Evolutionary conservation across 2,113 vertebrate genomes (phyloP), one percentile per base, ranked within the genome.

Genomic region (Hydropotes inermis): DNA sequence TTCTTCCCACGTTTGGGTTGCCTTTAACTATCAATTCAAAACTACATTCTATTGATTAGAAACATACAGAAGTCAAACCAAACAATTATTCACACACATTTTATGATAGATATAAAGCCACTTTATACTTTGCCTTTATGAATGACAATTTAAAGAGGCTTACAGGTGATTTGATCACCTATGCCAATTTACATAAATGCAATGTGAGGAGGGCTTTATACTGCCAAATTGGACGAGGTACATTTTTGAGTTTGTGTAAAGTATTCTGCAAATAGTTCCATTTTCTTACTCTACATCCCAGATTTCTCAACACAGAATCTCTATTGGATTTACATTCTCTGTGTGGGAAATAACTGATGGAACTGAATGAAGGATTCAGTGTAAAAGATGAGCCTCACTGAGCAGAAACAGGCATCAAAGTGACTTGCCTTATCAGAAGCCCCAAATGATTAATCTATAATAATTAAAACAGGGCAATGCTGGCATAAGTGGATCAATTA

Each of bases 391-490:
- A 55, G 7, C 13, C 93, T 89, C 67, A 76, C 27, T 79, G 87
- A 88, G 39, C 67, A 91, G 95, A 93, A 85, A 82, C 47, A 74
- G 76, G 17, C 86, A 85, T 95, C 88, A 86, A 52, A 64, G 67
- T 60, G 74, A 54, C 55, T 89, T 91, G 23, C 30, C 57, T 91
- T 93, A 91, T 67, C 60, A 93, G 67, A 92, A 95, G 58, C 60
- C 70, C 61, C 27, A 86, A 96, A 94, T 79, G 86, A 74, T 91
- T 91, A 84, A 93, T 87, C 55, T 91, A 6, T 39, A 83, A 30
- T 91, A 96, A 94, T 96, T 97, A 95, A 96, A 96, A 94, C 58
- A 55, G 55, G 84, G 27, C 43, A 55, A 87, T 92, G 14, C 60
- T 86, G 92, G 70, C 39, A 93, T 90, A 96, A 94, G 91, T 85